Conservation (phyloP, 2,888 invertebrate genomes). For the Deilephila elpenor region DNA sequence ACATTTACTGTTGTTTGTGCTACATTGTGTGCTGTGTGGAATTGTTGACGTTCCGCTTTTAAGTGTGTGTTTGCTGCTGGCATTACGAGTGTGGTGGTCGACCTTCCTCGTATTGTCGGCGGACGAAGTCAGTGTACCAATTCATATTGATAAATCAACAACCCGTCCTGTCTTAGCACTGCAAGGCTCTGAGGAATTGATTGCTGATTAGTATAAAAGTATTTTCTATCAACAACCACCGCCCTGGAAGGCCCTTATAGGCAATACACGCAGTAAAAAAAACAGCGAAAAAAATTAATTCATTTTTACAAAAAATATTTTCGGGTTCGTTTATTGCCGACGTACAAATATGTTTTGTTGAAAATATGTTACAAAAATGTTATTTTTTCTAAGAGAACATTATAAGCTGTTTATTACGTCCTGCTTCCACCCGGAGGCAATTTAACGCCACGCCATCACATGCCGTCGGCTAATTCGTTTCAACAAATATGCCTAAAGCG, state of each 20-base stretch:
- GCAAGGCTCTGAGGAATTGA: too few relatives aligned
- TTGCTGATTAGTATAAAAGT: too few relatives aligned
- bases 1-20: not conserved
- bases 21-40: not conserved
- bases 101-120: too few relatives aligned
- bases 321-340: not conserved
- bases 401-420: slow-evolving; percentile 36
- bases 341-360: not conserved
- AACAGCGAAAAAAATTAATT: not conserved
- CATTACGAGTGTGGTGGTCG: not conserved
- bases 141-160: too few relatives aligned
- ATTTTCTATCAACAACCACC: not conserved
- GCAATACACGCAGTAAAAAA: not conserved
- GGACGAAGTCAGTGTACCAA: too few relatives aligned
- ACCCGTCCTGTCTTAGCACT: too few relatives aligned
- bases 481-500: slow-evolving; percentile 58
- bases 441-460: slow-evolving; percentile 77
- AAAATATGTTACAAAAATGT: not conserved
- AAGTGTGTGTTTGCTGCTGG: not conserved
- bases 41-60: not conserved
- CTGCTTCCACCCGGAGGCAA: slow-evolving; percentile 64
- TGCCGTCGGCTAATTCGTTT: slow-evolving; percentile 65
- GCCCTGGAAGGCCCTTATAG: not conserved
- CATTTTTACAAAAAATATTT: not conserved
- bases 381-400: slow-evolving; percentile 24